These are phyloP conservation scores for Cyprinodon variegatus DNA, from an alignment of 2,113 vertebrate species.

Conservation along the genomic window DNA sequence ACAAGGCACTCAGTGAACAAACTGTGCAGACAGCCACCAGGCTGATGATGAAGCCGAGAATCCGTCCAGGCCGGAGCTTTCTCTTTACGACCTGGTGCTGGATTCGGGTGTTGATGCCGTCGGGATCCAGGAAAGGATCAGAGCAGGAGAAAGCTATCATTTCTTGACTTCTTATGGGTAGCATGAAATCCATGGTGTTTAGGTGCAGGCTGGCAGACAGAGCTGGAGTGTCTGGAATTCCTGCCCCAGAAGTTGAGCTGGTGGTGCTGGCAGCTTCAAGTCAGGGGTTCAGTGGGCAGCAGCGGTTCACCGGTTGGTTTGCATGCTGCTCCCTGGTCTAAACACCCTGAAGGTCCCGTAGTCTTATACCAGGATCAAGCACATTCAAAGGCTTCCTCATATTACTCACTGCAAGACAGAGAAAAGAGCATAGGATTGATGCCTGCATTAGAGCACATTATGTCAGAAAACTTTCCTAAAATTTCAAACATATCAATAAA, in stretches of 20 bases:
- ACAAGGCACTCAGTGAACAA: conserved; percentile 91
- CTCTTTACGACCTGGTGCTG: conserved; percentile 80
- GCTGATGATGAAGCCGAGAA: conserved; percentile 87
- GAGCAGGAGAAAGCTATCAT: conserved; percentile 42
- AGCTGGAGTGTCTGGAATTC: conserved; percentile 34
- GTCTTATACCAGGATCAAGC: conserved; percentile 70
- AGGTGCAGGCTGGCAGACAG: conserved; percentile 41
- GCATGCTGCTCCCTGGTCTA: conserved; percentile 70
- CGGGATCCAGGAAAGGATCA: conserved; percentile 46
- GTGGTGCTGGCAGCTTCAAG: conserved; percentile 29
- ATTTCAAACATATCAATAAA: neutral
- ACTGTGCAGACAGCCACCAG: conserved; percentile 86
- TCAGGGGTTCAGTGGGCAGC: conserved; percentile 52
- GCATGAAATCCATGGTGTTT: conserved; percentile 70
- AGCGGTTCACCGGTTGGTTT: conserved; percentile 64
- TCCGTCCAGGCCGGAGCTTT: conserved; percentile 88
- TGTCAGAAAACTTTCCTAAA: neutral
- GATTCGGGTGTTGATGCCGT: conserved; percentile 54
- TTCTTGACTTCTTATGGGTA: conserved; percentile 48
- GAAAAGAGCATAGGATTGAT: neutral
- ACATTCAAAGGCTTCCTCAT: conserved; percentile 79
- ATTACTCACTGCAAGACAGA: conserved; percentile 73
- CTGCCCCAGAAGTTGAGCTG: conserved; percentile 23
- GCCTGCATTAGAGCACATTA: neutral
- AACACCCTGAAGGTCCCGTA: conserved; percentile 51